Percentiles rank a stretch among this genome's conserved stretches.
Conservation (phyloP, 2,113 vertebrate species). For the Semnornis frantzii region DNA sequence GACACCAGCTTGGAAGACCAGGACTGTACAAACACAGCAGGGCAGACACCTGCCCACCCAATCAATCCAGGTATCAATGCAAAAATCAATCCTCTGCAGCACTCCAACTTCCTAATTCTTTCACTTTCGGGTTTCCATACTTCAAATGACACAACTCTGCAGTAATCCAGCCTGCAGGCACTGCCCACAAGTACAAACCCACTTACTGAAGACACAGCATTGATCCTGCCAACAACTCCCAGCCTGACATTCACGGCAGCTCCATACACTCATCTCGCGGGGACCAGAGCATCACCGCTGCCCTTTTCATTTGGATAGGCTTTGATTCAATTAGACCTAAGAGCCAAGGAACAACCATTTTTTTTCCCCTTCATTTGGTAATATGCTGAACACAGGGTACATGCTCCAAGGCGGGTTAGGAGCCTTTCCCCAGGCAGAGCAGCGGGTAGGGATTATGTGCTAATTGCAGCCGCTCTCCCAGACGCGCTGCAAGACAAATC, state of each 20-base stretch:
- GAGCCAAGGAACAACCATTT: neutral
- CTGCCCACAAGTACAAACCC: neutral
- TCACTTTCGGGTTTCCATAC: neutral
- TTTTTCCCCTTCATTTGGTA: neutral
- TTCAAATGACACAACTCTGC: neutral
- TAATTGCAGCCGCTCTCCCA: neutral
- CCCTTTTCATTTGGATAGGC: neutral
- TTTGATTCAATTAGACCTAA: neutral
- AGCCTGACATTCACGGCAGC: neutral
- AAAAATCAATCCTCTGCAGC: neutral
- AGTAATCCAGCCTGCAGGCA: neutral
- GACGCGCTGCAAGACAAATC: neutral
- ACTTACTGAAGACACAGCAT: neutral
- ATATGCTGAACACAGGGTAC: neutral
- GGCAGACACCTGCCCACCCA: too few species aligned
- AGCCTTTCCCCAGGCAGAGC: neutral
- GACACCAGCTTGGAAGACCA: neutral
- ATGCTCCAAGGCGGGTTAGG: neutral
- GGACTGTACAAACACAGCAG: fast-evolving
- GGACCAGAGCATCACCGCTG: neutral
- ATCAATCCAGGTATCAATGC: neutral
- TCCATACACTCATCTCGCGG: fast-evolving
- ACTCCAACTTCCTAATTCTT: neutral
- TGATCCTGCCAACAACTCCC: neutral
- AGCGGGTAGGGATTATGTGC: neutral